phyloP scores from a whole-genome alignment of 2,113 vertebrate species.

The Hemiprocne comata region DNA sequence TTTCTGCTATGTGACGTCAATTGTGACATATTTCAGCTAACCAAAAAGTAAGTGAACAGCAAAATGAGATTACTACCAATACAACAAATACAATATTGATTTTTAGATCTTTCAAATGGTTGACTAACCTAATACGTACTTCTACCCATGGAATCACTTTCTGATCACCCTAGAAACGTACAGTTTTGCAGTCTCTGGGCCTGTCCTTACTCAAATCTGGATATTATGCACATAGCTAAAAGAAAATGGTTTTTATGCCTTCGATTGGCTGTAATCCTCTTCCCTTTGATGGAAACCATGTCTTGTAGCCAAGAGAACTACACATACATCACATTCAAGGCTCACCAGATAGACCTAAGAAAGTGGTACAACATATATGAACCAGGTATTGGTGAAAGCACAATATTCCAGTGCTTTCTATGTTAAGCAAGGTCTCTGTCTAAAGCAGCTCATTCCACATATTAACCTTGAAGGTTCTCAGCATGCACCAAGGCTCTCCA shows the following conservation, averaged over 20 bases:
- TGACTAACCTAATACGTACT: not conserved
- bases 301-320: not conserved
- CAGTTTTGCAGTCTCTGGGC: not conserved
- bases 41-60: not conserved
- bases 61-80: not conserved
- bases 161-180: not conserved
- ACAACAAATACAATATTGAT: not conserved
- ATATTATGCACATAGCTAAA: not conserved
- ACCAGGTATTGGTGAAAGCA: not conserved
- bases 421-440: not conserved
- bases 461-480: not conserved
- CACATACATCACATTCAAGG: not conserved
- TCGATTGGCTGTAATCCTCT: not conserved
- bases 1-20: not conserved
- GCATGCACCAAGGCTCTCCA: not conserved
- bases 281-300: not conserved
- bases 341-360: not conserved
- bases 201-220: not conserved
- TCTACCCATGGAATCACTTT: not conserved
- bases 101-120: not conserved
- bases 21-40: not conserved
- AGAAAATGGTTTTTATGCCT: not conserved
- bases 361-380: not conserved
- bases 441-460: not conserved
- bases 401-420: not conserved